phyloP scores from a whole-genome alignment of 35 echinoderm and acorn worm genomes.

The Heliocidaris tuberculata region DNA sequence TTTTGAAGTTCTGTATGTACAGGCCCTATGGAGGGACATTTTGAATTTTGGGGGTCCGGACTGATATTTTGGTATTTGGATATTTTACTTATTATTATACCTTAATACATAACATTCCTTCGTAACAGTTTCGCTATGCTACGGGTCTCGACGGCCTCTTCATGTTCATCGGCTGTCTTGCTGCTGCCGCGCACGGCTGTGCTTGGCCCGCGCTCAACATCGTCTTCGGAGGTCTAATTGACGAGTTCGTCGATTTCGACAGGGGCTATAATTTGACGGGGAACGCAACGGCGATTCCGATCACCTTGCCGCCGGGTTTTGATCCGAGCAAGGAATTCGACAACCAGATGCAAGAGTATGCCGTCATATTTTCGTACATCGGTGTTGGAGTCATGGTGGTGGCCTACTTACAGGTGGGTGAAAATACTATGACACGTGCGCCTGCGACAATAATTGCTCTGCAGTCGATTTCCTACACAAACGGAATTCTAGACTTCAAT shows the following conservation, averaged over 20 bases:
- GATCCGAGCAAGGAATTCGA: conserved; percentile 48
- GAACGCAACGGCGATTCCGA: not conserved
- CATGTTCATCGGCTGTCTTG: conserved; percentile 70
- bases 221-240: conserved; percentile 78
- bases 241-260: conserved; percentile 56
- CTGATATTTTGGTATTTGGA: too few species aligned
- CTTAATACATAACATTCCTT: not conserved
- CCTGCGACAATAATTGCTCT: not conserved
- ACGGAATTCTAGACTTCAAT: too few species aligned
- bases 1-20: too few species aligned
- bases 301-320: not conserved
- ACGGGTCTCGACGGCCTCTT: conserved; percentile 63
- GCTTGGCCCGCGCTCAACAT: conserved; percentile 82
- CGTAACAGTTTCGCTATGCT: conserved; percentile 48
- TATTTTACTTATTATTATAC: too few species aligned
- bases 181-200: conserved; percentile 67
- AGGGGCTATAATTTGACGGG: conserved; percentile 13
- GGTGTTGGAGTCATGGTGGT: conserved; percentile 66
- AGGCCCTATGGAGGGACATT: too few species aligned
- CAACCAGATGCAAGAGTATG: conserved; percentile 58
- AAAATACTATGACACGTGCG: not conserved
- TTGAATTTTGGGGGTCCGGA: too few species aligned
- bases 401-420: conserved; percentile 65
- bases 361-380: conserved; percentile 78
- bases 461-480: too few species aligned